Evolutionary conservation across 2,797 vertebrate species (phyloP), one percentile per base, ranked within the genome.

Genomic region (Apogon hyalosoma): DNA sequence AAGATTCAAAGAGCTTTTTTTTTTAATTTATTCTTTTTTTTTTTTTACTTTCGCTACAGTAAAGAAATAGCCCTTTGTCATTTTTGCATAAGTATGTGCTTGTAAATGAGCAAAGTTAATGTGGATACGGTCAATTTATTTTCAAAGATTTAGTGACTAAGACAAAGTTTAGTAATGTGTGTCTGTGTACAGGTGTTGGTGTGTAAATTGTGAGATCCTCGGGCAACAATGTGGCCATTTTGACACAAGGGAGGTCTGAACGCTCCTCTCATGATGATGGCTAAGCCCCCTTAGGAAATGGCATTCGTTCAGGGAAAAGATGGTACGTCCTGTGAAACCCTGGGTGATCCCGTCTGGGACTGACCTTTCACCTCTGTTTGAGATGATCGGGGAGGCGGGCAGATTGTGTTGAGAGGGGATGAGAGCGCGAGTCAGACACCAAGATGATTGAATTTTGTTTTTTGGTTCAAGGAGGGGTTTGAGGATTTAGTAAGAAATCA

Each of bases 401-500:
- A 49, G 56, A 46, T 63, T 43, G 62, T 56, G 47, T 48, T 59
- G 77, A 74, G 73, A 73, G n/a, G 50, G 73, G 77, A 72, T 81
- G 84, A 88, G 84, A 79, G 52, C 64, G 74, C 3, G 42, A 79
- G 70, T 66, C 80, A 61, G 83, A 87, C 79, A 86, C 75, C 69
- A 43, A 81, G 75, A 84, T 83, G 87, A 91, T 91, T 89, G 74
- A 86, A 89, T 93, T 94, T 91, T 88, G 89, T 95, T 93, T 93
- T 95, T 84, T 82, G 77, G 66, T 70, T 75, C 21, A 77, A 85
- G 90, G 74, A 93, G 77, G 80, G 87, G 76, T 85, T 85, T 89
- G 68, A 91, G 93, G 94, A 93, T 92, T 94, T 92, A 89, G 82
- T 41, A 69, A 83, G 92, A 95, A 95, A 94, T 93, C 85, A 93